Base-by-base conservation (phyloP, 2,797 vertebrate genomes). In the Paedocypris micromegethes region DNA sequence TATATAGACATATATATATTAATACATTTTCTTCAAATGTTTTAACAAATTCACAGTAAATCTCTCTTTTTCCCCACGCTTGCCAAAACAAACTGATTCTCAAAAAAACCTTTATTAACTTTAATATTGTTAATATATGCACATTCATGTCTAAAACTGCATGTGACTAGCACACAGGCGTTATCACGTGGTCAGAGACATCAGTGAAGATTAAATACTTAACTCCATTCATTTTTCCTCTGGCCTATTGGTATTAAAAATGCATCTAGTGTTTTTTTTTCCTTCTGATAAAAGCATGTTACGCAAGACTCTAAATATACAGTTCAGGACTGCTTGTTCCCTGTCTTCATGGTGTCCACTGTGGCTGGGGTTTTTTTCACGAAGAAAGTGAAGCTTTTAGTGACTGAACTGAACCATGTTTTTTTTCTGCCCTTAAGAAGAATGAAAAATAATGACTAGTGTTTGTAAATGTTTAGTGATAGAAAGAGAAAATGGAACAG, bases 261-360 rank as follows among this genome's bases (percentile, higher is more conserved):
- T 88, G 84, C 80, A 90, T 90, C 81, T 23, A 44, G 52, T 4
- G 3, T 9, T 2, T 38, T 85, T 83, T 87, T 80, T 81, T 77
- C 83, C 83, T 84, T 84, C 83, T 84, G 82, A 86, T 87, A 86
- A 89, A 88, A 90, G 85, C 85, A 86, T 79, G 83, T 90, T 90
- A 88, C 80, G 79, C 86, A 90, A 89, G 76, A 79, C 77, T 84
- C 87, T 86, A 87, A 87, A 87, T 87, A 85, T 87, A 83, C 80
- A 81, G 77, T 80, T 66, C 79, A 75, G 78, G 82, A 77, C 70
- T 42, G 6, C 70, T 77, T 82, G 81, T 85, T 81, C 81, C 79
- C 70, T 23, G 9, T 58, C 67, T 80, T 80, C 77, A 41, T 9
- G 23, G 50, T 57, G 37, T 62, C 58, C 51, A 1, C 52, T 50